Base-by-base conservation (phyloP, 2,888 invertebrate genomes). In the Eupithecia subumbrata region DNA sequence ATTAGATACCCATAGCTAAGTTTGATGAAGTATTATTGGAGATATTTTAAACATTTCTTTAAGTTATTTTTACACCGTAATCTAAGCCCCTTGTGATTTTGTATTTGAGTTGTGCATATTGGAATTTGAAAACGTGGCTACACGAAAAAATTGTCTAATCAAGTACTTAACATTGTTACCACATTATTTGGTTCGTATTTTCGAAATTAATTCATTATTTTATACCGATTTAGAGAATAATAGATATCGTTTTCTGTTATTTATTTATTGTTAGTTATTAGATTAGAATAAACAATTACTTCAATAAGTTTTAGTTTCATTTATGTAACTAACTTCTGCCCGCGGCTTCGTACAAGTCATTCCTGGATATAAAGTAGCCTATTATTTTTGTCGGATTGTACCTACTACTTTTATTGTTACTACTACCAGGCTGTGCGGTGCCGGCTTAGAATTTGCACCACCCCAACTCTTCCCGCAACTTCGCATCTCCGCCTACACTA, bases 141-240 rank as follows among this genome's bases (percentile, higher is more conserved):
- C 60, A 60, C 60, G 60, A 60, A 60, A 60, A 60, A 60, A 22
- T 56, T 22, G 11, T 9, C 8, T 25, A 25, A 60, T 25, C 0
- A 25, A 14, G 60, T 60, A 60, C 25, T 60, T 60, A 60, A 60
- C 0, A 25, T 60, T 56, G 12, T 56, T 56, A 56, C 22, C 56
- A 22, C 56, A 9, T 56, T 22, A 56, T 56, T 56, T 60, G 60
- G 25, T 12, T 60, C 12, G 5, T 60, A 60, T 60, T 22, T 56
- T 56, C 22, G 25, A 14, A 60, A 60, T 60, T 25, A 56, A 22
- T 56, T 56, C 56, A 56, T 56, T 48, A 48, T 60, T 60, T 60
- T 60, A 60, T 22, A 60, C 60, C 25, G 25, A 60, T 25, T 60
- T 25, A n/a, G 60, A 56, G 56, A 56, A 25, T 52, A 52, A 52